Conservation (phyloP, 2,888 invertebrate species). For the Baronia brevicornis region DNA sequence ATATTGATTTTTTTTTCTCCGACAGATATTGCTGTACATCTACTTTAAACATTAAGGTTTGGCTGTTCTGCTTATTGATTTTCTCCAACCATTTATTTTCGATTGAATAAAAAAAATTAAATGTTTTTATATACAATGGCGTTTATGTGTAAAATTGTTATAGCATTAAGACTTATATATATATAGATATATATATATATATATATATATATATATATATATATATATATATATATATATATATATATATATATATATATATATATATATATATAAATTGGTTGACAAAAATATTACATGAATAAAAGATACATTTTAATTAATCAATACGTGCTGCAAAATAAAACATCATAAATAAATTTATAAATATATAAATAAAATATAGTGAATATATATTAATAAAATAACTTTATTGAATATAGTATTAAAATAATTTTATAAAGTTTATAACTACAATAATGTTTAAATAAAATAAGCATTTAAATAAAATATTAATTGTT, state of each 20-base stretch:
- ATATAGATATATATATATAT: conserved; percentile 2
- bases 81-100: neutral
- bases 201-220: conserved; percentile 3
- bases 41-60: no score
- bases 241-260: neutral
- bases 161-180: neutral
- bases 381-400: no score
- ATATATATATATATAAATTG: neutral
- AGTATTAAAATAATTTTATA: no score
- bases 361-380: no score
- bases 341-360: no score
- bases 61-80: conserved; percentile 1
- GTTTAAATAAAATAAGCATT: no score
- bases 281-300: neutral
- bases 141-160: neutral
- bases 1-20: no score
- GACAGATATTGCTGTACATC: no score
- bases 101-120: neutral
- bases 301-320: neutral
- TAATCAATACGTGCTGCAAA: no score
- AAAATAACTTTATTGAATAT: no score
- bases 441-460: no score
- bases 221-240: conserved; percentile 3
- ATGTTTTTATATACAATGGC: neutral
- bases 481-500: no score